phyloP scores from a whole-genome alignment of 2,797 vertebrate species.

The Trachurus trachurus region DNA sequence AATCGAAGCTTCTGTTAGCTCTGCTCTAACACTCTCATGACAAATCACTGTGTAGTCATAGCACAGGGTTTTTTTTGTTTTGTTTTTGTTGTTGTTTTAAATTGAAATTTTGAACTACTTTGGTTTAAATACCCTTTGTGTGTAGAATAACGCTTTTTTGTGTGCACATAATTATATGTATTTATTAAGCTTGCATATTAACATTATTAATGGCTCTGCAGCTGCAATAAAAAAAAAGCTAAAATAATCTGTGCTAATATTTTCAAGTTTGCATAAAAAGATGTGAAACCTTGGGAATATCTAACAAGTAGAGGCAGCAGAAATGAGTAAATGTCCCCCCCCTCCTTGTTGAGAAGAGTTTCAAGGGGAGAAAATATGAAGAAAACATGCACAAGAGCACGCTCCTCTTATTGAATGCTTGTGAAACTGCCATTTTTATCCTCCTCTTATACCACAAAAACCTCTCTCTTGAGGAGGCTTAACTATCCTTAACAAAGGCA shows the following conservation, averaged over 20 bases:
- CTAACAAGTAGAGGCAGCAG: constrained; percentile 17
- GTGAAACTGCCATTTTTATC: constrained; percentile 45
- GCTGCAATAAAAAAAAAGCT: not conserved
- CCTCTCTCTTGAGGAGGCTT: constrained; percentile 49
- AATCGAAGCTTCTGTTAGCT: constrained; percentile 21
- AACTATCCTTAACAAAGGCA: constrained; percentile 54
- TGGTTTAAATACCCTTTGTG: not conserved
- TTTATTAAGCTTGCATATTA: not conserved
- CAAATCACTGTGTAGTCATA: constrained; percentile 19
- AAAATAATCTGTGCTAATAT: not conserved
- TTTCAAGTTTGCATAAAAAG: constrained; percentile 2
- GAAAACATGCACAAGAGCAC: constrained; percentile 11
- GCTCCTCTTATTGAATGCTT: constrained; percentile 37
- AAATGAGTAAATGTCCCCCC: constrained; percentile 19
- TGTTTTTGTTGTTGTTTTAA: no score
- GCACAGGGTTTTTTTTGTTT: not conserved
- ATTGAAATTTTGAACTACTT: constrained; percentile 4
- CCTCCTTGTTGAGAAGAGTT: constrained; percentile 19
- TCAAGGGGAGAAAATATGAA: not conserved
- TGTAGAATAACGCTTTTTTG: no score
- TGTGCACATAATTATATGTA: not conserved
- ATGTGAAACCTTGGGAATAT: constrained; percentile 33
- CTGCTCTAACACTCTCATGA: constrained; percentile 30
- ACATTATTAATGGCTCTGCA: not conserved
- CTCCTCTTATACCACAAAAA: constrained; percentile 24